Evolutionary conservation across 2,888 invertebrate species (phyloP), one percentile per base, ranked within the genome.

Genomic region (Calliphora vomitoria): DNA sequence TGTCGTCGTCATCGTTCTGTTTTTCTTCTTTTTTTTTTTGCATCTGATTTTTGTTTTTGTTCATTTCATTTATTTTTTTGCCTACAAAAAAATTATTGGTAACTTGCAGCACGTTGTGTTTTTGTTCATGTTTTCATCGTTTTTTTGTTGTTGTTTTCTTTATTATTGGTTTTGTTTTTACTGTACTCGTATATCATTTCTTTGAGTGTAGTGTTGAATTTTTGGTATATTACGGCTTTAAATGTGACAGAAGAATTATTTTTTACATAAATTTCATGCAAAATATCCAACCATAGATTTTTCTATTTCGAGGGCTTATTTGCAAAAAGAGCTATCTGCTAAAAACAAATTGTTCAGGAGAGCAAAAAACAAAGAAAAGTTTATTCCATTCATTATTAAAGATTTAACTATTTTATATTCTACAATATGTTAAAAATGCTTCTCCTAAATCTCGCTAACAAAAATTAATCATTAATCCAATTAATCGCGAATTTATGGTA

Each of bases 31-130:
- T 60, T 80, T 76, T 62, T 8, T 60, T 80, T 76, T 83, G 62
- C 82, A 78, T 78, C 2, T 13, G 35, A 20, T 31, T 68, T 69
- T 68, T 78, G 5, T 53, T 75, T 64, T 72, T 84, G 31, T 58
- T 74, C 15, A 41, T 75, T 58, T 64, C 62, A 58, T 71, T 47
- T 72, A 47, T 35, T 60, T 81, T 72, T 72, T 85, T 78, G 82
- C 75, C 82, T 82, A 82, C 79, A 62, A 85, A 44, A n/a, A 44
- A 81, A 81, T 82, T 85, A 87, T 87, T 87, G 79, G 82, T 69
- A 82, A 82, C 85, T 85, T 87, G 87, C 85, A 87, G 85, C 85
- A 85, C 74, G 44, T 76, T 76, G 72, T 83, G 15, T 64, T 68
- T 71, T 44, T 79, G 50, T 72, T 4, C 66, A 79, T 79, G 64